These are phyloP conservation scores for Doris montereyensis DNA, from an alignment of 2,888 invertebrate species.

Conservation along the genomic window DNA sequence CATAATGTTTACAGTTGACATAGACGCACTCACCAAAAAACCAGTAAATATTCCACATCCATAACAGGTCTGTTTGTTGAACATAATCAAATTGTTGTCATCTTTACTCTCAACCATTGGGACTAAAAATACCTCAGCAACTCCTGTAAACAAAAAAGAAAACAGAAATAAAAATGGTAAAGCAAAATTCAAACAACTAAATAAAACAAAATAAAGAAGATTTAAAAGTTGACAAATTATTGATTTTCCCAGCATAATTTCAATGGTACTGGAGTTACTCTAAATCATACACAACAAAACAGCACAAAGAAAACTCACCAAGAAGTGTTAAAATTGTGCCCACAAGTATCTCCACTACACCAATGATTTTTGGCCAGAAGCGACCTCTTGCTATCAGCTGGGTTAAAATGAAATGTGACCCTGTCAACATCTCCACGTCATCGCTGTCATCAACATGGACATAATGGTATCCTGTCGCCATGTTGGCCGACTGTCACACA, in stretches of 20 bases:
- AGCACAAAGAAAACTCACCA: conserved; percentile 47
- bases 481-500: too few relatives aligned
- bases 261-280: too few relatives aligned
- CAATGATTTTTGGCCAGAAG: conserved; percentile 52
- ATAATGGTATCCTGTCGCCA: too few relatives aligned
- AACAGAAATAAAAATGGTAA: too few relatives aligned
- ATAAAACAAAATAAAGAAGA: too few relatives aligned
- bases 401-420: conserved; percentile 18
- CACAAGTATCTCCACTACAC: conserved; percentile 49
- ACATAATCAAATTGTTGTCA: conserved; percentile 37
- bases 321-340: conserved; percentile 51
- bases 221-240: too few relatives aligned
- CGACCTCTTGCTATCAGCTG: conserved; percentile 37
- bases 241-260: too few relatives aligned
- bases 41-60: conserved; percentile 58
- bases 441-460: conserved; percentile 13
- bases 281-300: too few relatives aligned
- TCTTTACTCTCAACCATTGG: conserved; percentile 50
- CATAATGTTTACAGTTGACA: too few relatives aligned
- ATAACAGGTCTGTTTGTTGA: conserved; percentile 53
- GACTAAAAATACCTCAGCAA: conserved; percentile 52
- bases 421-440: conserved; percentile 26
- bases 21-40: conserved; percentile 53
- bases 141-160: conserved; percentile 51
- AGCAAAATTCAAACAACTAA: too few relatives aligned